Evolutionary conservation across 1,140 invertebrate species (phyloP).

Genomic region (Aphaenogaster ashmeadi): DNA sequence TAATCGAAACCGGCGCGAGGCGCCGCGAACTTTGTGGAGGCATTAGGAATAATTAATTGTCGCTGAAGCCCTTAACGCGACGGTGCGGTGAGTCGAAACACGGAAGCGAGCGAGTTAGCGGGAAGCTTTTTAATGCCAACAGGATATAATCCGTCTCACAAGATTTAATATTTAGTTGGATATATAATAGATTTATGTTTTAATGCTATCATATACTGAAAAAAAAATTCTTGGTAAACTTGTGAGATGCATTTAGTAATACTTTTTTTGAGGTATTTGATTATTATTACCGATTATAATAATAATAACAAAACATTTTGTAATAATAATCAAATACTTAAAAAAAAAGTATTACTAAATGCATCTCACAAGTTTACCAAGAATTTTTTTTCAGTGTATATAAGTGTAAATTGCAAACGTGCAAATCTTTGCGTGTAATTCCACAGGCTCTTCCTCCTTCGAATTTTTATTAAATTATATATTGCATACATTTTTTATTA

Average conservation of each 20-base stretch:
- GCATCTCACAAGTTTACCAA: too few species aligned
- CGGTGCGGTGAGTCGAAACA: conserved; percentile 62
- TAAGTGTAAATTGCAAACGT: not conserved
- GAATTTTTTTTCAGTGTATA: too few species aligned
- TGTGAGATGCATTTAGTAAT: too few species aligned
- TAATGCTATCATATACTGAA: not conserved
- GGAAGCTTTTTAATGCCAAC: conserved; percentile 40
- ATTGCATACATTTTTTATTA: not conserved
- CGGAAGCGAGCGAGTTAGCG: conserved; percentile 20
- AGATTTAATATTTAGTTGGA: conserved; percentile 40
- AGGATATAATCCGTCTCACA: conserved; percentile 8
- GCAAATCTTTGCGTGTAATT: not conserved
- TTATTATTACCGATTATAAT: too few species aligned
- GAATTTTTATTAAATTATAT: not conserved
- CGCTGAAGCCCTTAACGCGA: conserved; percentile 31
- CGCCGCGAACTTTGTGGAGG: conserved; percentile 50
- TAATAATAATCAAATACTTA: too few species aligned
- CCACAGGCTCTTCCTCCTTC: not conserved
- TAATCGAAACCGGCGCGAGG: conserved; percentile 61
- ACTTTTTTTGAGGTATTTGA: too few species aligned
- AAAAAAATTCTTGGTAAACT: too few species aligned
- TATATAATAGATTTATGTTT: not conserved
- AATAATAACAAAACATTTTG: too few species aligned
- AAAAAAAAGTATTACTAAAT: too few species aligned
- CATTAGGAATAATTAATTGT: conserved; percentile 73